Base-by-base conservation (phyloP, 2,113 vertebrate species). In the Collichthys lucidus region DNA sequence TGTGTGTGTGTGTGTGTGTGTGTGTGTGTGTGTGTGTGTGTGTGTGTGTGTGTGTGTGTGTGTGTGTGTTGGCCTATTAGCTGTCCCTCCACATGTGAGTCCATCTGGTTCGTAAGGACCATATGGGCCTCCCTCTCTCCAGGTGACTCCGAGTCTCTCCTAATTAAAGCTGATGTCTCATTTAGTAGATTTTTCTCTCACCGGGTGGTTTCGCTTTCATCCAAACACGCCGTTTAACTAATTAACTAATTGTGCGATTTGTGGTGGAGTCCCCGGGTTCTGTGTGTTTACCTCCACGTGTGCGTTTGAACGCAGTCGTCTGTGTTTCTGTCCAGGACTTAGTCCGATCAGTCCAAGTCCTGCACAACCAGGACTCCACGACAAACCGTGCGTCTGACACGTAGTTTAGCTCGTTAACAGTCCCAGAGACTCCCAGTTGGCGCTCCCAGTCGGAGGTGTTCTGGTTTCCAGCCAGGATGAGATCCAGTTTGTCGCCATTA, bases 111-210 rank as follows among this genome's bases (percentile, higher is more conserved):
- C 70, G 44, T 83, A 77, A 69, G 17, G 84, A 79, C 80, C 83
- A 77, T 47, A 79, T 88, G 78, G 66, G 74, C 66, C 26, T 10
- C 26, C 52, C 31, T 42, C 80, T 64, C 87, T 83, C 47, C 86
- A 90, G 77, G 84, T 90, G 86, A 90, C 79, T 90, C 76, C 79
- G 70, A 82, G 85, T 77, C 50, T 61, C 64, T 67, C 44, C 72
- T 91, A 87, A 93, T 88, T 86, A 79, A 24, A 86, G 72, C 60
- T 74, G 89, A 91, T 79, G 82, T 86, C 87, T 90, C 89, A 86
- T 88, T 92, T 79, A 83, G 50, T 85, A 9, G 1, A 61, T 76
- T 69, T 49, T 35, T n/a, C 0, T 46, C 66, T 74, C 65, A 11
- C 35, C 2, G 2, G 53, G 15, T 60, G 8, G 20, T 69, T 67